Evolutionary conservation across 2,113 vertebrate genomes (phyloP), one percentile per base, ranked within the genome.

Genomic region (Proteles cristata): DNA sequence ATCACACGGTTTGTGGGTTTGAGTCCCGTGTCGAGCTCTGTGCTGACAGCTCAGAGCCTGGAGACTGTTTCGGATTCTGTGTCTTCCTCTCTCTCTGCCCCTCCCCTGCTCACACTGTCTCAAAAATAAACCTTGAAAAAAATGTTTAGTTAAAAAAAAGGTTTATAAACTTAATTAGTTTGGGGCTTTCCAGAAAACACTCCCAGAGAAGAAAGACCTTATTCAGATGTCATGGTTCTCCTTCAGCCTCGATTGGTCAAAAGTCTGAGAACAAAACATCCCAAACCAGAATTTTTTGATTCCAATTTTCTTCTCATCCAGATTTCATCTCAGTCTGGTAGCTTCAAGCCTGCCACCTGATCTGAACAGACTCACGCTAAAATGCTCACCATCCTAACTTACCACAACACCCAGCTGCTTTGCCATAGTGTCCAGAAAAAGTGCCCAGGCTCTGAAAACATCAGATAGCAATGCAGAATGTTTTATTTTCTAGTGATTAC

Each of bases 111-210:
- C 39, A 39, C 39, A 39, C 39, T 39, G 39, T 39, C 39, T 39
- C 39, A 39, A 39, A 39, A 39, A 39, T 39, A 39, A 39, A 39
- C 39, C 39, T 39, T 39, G 39, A 39, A 39, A 39, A 39, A 39
- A 39, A 3, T 39, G 3, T 39, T 39, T 39, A 39, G 39, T 39
- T 39, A 39, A 39, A 39, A 39, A 39, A 87, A 69, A 97, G 61
- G 66, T 93, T 97, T 92, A 92, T 53, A 90, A 61, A n/a, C 58
- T 85, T 96, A 90, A 85, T 95, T 83, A 90, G n/a, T 74, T 73
- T 61, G 11, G 31, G 28, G 4, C 35, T 93, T 90, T 88, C 14
- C 63, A 53, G 50, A 86, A 95, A 91, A 77, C 39, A 74, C 17
- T 76, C 53, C 33, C 25, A 71, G 74, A 88, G 58, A 86, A 95